Base-by-base conservation (phyloP, 2,888 invertebrate species). In the Notodonta ziczac region DNA sequence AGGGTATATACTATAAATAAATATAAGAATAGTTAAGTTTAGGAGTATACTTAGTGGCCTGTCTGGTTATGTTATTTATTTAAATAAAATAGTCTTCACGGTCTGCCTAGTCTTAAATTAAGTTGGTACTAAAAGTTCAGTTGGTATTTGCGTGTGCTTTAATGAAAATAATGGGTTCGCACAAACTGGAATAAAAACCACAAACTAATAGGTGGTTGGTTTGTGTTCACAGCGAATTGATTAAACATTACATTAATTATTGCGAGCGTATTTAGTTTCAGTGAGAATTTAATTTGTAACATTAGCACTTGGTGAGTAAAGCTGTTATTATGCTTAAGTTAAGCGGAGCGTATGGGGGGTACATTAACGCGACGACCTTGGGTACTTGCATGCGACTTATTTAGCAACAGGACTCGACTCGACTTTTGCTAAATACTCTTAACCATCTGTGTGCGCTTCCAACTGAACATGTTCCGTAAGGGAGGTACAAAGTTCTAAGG, bases 181-280 rank as follows among this genome's bases (percentile, higher is more conserved):
- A 50, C 9, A 16, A 50, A 50, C 14, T 50, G 9, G 2, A 16
- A 50, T 9, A 50, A 50, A 16, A 10, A 4, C 50, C 32, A 52
- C 52, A 52, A 52, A 12, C 24, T 14, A 52, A 35, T 32, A 52
- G 12, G 32, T 12, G 32, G 16, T 13, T 12, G 52, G 32, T 16
- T 48, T 16, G 16, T 50, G 16, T 14, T 13, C 32, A 6, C 10
- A 6, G 32, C 24, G 32, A 52, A 32, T 32, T 39, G 53, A 53
- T 48, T 57, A 56, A 42, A 53, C 52, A 55, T 58, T 57, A 46
- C 9, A 66, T 57, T 64, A 67, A 65, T 63, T 44, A 63, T 53
- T 24, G 56, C 63, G 58, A 61, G 48, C 35, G 59, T 62, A 56
- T 65, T 56, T 35, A 60, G 65, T 61, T 61, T 56, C 56, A 44